A percentile compares a stretch with the other conserved stretches of the same genome.
phyloP scores from a whole-genome alignment of 2,113 vertebrate genomes.

The Struthidea cinerea region DNA sequence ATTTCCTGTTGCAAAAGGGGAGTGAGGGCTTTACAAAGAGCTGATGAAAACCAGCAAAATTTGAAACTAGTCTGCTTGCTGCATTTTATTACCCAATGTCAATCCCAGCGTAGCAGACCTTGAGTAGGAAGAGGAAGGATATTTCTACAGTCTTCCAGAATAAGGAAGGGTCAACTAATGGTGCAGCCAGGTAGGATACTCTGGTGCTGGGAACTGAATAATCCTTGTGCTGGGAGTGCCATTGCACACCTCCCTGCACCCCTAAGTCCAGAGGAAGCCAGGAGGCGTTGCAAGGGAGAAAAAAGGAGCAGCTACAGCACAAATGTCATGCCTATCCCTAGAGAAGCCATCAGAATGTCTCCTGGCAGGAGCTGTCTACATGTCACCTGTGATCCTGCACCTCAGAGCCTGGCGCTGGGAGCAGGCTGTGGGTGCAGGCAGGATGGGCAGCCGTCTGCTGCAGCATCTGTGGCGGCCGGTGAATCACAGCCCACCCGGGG shows the following conservation, averaged over 20 bases:
- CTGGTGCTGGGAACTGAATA: background rate
- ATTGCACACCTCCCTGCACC: background rate
- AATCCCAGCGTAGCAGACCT: background rate
- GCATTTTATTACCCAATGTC: background rate
- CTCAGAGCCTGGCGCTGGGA: background rate
- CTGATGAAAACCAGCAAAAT: background rate
- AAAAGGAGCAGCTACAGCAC: background rate
- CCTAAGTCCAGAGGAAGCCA: background rate
- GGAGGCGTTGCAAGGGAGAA: background rate
- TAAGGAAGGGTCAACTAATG: background rate
- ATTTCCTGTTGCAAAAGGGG: background rate
- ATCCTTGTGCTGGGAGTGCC: background rate
- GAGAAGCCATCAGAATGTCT: background rate
- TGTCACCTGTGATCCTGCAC: background rate
- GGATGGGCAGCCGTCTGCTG: background rate
- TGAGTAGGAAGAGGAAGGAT: background rate
- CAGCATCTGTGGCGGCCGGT: background rate
- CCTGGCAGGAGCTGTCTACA: fast-evolving
- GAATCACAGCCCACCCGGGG: fast-evolving
- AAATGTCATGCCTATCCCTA: background rate
- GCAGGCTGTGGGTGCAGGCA: background rate
- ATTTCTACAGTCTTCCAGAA: background rate
- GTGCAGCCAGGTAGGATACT: background rate
- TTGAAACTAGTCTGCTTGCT: background rate
- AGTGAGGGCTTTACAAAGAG: background rate